Evolutionary conservation across 2,888 invertebrate genomes (phyloP), one percentile per base, ranked within the genome.

Genomic region (Sesia apiformis): DNA sequence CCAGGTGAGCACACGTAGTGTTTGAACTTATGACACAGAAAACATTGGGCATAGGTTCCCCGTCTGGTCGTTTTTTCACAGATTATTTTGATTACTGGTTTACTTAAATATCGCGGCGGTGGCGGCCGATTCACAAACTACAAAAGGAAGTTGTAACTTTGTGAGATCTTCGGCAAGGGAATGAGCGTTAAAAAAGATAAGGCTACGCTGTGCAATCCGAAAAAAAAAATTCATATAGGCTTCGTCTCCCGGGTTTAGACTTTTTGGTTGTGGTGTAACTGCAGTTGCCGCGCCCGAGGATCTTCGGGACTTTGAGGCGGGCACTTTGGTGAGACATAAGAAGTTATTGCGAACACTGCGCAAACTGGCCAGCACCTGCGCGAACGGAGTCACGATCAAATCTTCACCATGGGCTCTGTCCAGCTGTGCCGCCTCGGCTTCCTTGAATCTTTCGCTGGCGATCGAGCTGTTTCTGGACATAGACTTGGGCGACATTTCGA

Each of bases 371-470:
- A 99, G 93, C 88, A 99, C 97, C 93, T 99, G 99, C 88, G 99
- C 99, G 92, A 99, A 99, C 74, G 99, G 99, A 73, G 99, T 99
- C 84, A 99, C 99, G 82, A 99, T 99, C 91, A 99, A 93, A 91
- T 99, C 99, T 92, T 99, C 99, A 80, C 98, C 98, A 93, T 99
- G 98, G 90, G 94, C 92, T 93, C 94, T 91, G 90, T 94, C 94
- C 92, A 94, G 85, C 70, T 91, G 93, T 76, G 94, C 93, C 84
- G 93, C 93, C 92, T 94, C 94, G 81, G 93, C 91, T 91, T 94
- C 94, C 93, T 94, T 94, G 94, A 94, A 94, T 94, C 94, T 96
- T 92, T 97, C 97, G 88, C 97, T 97, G 84, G 97, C 97, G 86
- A 97, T 97, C 78, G 97, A 97, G 75, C 98, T 98, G 90, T 98